A percentile compares a stretch with the other conserved stretches of the same genome.
These are phyloP conservation scores for Colostygia pectinataria DNA, from an alignment of 2,888 invertebrate species.

Conservation along the genomic window DNA sequence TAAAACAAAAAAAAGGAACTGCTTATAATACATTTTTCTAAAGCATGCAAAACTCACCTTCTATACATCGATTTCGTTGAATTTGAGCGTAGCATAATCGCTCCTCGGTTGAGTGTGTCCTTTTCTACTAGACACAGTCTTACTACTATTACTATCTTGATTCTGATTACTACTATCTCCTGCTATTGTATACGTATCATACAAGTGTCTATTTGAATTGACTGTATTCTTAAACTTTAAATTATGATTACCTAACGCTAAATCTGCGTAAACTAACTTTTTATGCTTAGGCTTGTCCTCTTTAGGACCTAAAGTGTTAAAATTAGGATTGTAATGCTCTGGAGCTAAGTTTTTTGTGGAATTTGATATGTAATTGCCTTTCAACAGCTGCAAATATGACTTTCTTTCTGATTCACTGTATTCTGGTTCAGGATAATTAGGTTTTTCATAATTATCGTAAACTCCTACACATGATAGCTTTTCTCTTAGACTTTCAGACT, in stretches of 20 bases:
- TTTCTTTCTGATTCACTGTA: slow-evolving; percentile 72
- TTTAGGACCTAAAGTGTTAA: slow-evolving; percentile 64
- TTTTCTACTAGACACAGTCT: slow-evolving; percentile 54
- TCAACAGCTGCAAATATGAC: slow-evolving; percentile 71
- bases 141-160: slow-evolving; percentile 64
- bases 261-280: slow-evolving; percentile 79
- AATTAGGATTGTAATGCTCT: slow-evolving; percentile 62
- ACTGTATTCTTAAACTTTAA: slow-evolving; percentile 82
- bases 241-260: slow-evolving; percentile 82
- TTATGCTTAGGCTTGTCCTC: slow-evolving; percentile 76
- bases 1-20: no score
- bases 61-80: slow-evolving; percentile 80
- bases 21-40: no score
- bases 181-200: slow-evolving; percentile 78
- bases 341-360: slow-evolving; percentile 72
- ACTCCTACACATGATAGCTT: slow-evolving; percentile 78
- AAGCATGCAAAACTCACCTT: slow-evolving; percentile 63
- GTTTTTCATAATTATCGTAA: slow-evolving; percentile 76
- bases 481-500: slow-evolving; percentile 77
- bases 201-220: slow-evolving; percentile 82
- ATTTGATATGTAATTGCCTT: slow-evolving; percentile 79
- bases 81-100: slow-evolving; percentile 79
- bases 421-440: slow-evolving; percentile 74
- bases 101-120: slow-evolving; percentile 66
- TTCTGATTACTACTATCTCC: slow-evolving; percentile 69